Percentiles rank a stretch among this genome's conserved stretches.
Conservation (phyloP, 2,113 vertebrate species). For the Sclerurus mexicanus region DNA sequence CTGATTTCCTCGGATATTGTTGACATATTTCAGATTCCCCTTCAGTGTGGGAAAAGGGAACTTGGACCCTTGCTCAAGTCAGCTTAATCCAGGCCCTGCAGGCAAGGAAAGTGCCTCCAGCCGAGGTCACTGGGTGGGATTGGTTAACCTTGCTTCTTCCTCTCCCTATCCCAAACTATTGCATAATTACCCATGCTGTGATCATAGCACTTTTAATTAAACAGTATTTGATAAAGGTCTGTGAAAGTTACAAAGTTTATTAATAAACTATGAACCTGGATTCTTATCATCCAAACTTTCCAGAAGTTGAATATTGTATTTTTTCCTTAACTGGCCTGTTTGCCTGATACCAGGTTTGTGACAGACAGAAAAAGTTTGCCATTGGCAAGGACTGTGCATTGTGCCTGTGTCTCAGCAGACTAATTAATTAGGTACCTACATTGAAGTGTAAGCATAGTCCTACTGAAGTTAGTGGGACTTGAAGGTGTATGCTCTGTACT, state of each 20-base stretch:
- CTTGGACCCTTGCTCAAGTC: not conserved
- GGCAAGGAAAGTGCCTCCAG: conserved; percentile 10
- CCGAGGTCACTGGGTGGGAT: not conserved
- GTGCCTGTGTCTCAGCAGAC: not conserved
- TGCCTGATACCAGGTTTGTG: not conserved
- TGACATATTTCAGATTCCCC: conserved; percentile 58
- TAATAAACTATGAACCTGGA: not conserved
- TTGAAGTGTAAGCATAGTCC: not conserved
- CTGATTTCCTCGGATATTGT: not conserved
- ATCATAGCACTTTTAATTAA: not conserved
- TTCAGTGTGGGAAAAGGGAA: conserved; percentile 49
- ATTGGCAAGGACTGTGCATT: not conserved
- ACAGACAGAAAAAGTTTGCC: not conserved
- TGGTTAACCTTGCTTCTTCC: not conserved
- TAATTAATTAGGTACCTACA: not conserved
- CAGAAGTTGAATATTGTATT: not conserved
- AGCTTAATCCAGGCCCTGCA: conserved; percentile 39
- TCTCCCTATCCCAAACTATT: not conserved
- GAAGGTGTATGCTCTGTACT: not conserved
- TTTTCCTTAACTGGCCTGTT: not conserved
- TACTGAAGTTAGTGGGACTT: not conserved
- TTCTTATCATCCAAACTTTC: not conserved
- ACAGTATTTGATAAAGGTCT: not conserved
- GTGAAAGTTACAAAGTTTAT: not conserved
- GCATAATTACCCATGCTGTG: not conserved